Evolutionary conservation across 2,888 invertebrate genomes (phyloP), one percentile per base, ranked within the genome.

Genomic region (Eurois occulta): DNA sequence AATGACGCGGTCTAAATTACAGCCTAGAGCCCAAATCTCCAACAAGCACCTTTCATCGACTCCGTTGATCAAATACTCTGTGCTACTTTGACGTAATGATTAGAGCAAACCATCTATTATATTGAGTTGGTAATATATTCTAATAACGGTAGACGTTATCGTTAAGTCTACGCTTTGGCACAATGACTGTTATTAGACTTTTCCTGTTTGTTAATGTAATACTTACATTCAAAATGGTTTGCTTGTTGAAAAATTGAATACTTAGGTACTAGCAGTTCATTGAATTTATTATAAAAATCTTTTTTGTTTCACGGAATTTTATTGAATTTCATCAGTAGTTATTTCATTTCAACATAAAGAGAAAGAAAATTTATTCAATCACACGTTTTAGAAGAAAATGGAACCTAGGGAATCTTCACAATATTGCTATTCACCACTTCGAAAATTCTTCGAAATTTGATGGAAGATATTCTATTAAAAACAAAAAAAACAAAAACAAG

Each of bases 41-140:
- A 73, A 48, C 43, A 52, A 21, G 48, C 60, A 46, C 65, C 66
- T 64, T 72, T 78, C 78, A 71, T 84, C 52, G 55, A 41, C 35
- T 65, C 70, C 35, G 67, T 77, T 79, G 77, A 77, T 46, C 68
- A 79, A 85, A 82, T 60, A 77, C 71, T 55, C 43, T 81, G 55
- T 55, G 55, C 64, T 75, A 85, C 78, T 71, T 77, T 77, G 78
- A 72, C 78, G 75, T 85, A 85, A 85, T 76, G 52, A 85, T 81
- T 75, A 52, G 52, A 78, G 70, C 65, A 75, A 78, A 72, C 78
- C 72, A 38, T 66, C 46, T n/a, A 77, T 83, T 86, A 77, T 52
- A 69, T 77, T 48, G 41, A 73, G 28, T 28, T 69, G 58, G 86
- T 80, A 80, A 85, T 80, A 72, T 81, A 70, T 71, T 74, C 38